Evolutionary conservation across 2,888 invertebrate species (phyloP).

Genomic region (Leucophenga montana): DNA sequence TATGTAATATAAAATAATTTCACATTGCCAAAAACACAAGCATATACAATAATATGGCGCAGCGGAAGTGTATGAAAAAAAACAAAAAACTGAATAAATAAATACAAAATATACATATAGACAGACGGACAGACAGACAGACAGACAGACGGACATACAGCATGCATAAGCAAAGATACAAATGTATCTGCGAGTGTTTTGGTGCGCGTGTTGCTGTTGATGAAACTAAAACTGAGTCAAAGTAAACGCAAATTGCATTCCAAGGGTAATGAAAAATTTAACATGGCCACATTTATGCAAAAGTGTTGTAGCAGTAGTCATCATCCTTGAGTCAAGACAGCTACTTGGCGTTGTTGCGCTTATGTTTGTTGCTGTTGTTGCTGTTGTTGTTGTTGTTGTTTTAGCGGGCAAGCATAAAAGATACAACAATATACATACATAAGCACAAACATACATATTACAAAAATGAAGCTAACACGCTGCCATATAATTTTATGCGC

Average conservation of each 20-base stretch:
- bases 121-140: not conserved
- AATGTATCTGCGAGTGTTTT: not conserved
- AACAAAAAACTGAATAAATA: constrained; percentile 12
- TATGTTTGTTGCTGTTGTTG: constrained; percentile 15
- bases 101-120: not conserved
- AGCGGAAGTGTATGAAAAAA: not conserved
- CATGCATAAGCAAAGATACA: constrained; percentile 15
- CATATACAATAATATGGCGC: not conserved
- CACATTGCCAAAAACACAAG: constrained; percentile 15
- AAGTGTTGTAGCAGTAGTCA: constrained; percentile 29
- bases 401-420: not conserved
- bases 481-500: constrained; percentile 26
- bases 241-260: constrained; percentile 36
- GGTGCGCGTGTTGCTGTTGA: not conserved
- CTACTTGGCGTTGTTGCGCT: constrained; percentile 32
- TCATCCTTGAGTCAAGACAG: constrained; percentile 22
- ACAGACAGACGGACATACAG: not conserved
- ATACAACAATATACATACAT: not conserved
- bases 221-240: constrained; percentile 33
- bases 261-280: constrained; percentile 38
- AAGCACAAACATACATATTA: constrained; percentile 5
- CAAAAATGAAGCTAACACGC: not conserved
- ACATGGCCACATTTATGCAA: constrained; percentile 37
- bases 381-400: constrained; percentile 1
- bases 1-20: constrained; percentile 29